Evolutionary conservation across 2,888 invertebrate genomes (phyloP).

Genomic region (Lissocephala sabroskyi): DNA sequence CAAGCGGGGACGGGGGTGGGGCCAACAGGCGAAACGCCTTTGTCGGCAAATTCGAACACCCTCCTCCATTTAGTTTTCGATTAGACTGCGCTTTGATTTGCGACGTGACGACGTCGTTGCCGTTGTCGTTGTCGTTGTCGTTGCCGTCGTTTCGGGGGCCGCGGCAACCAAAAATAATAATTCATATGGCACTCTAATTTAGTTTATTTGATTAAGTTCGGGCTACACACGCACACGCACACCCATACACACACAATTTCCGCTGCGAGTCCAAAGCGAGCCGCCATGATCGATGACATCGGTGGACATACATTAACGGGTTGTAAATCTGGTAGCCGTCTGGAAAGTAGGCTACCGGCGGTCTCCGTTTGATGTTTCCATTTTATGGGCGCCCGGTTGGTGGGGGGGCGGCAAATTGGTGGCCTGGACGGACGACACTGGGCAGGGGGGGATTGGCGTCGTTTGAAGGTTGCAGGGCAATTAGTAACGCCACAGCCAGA

Average conservation of each 20-base stretch:
- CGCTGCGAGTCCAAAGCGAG: slow-evolving; percentile 32
- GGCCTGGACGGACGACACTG: too few species aligned
- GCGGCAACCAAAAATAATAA: slow-evolving; percentile 21
- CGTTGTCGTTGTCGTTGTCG: slow-evolving; percentile 15
- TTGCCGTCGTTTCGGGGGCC: slow-evolving; percentile 4
- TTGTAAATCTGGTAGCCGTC: slow-evolving; percentile 57
- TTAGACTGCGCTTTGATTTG: slow-evolving; percentile 62
- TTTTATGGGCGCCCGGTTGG: not conserved
- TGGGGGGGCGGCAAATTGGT: slow-evolving; percentile 1
- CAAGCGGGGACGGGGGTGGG: slow-evolving; percentile 25
- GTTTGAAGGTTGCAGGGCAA: slow-evolving; percentile 55
- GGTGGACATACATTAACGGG: slow-evolving; percentile 53
- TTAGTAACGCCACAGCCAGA: slow-evolving; percentile 45
- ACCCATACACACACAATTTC: not conserved
- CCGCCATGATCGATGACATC: slow-evolving; percentile 64
- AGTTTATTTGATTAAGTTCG: slow-evolving; percentile 43
- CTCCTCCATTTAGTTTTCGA: slow-evolving; percentile 59
- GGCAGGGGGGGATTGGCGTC: slow-evolving; percentile 29
- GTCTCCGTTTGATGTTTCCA: slow-evolving; percentile 41
- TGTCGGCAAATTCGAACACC: slow-evolving; percentile 64
- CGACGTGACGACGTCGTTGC: slow-evolving; percentile 44
- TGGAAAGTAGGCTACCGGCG: slow-evolving; percentile 37
- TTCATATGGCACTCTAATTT: slow-evolving; percentile 28
- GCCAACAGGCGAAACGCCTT: slow-evolving; percentile 36
- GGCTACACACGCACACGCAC: not conserved